Evolutionary conservation across 1,140 invertebrate species (phyloP), one percentile per base, ranked within the genome.

Genomic region (Sycobia sp.): DNA sequence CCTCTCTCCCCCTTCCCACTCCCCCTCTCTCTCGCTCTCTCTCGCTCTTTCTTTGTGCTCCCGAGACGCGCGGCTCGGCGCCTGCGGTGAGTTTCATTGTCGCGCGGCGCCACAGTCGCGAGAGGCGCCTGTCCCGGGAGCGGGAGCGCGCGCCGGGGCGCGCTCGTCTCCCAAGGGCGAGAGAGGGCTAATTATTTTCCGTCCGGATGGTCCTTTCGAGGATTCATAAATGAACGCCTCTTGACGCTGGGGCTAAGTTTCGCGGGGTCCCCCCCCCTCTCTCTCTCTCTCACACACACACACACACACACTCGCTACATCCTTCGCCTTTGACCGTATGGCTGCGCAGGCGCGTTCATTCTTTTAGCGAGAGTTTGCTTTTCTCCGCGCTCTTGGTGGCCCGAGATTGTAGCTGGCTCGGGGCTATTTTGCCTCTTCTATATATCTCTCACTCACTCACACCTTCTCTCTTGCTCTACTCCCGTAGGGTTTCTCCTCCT

Each of bases 111-210:
- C n/a, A n/a, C n/a, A n/a, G n/a, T n/a, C n/a, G n/a, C n/a, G n/a
- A n/a, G n/a, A n/a, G n/a, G n/a, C n/a, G n/a, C n/a, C n/a, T n/a
- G n/a, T n/a, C n/a, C n/a, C n/a, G n/a, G n/a, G n/a, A n/a, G n/a
- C n/a, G n/a, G n/a, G n/a, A n/a, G n/a, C n/a, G n/a, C n/a, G n/a
- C n/a, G n/a, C n/a, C n/a, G n/a, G n/a, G n/a, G n/a, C n/a, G n/a
- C n/a, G n/a, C n/a, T n/a, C n/a, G n/a, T n/a, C 38, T 13, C 38
- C 8, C 9, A 4, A n/a, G 27, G n/a, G 4, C 8, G 41, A 43
- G 18, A 20, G 14, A 44, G 4, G 25, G 39, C 53, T 56, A 56
- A 56, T 56, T 56, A 56, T 56, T 56, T 56, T 44, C 38, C 53
- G 22, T 32, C 39, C 39, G 39, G 53, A 44, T 56, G 53, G 53